phyloP scores from a whole-genome alignment of 2,113 vertebrate genomes.

The Triplophysa dalaica region DNA sequence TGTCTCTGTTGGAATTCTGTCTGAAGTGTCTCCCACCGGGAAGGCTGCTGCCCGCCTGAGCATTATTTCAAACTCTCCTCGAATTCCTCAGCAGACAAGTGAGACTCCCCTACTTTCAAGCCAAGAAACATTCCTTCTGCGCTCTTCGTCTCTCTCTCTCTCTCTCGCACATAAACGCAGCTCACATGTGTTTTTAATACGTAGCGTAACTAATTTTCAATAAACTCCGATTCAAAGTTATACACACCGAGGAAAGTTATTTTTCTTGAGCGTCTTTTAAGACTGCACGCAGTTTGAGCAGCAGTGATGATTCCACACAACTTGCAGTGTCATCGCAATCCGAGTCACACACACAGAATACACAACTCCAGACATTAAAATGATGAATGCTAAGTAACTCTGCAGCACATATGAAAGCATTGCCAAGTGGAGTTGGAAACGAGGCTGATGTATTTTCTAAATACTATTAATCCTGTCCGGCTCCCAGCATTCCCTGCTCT shows the following conservation, averaged over 20 bases:
- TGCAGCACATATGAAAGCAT: conserved; percentile 64
- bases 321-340: conserved; percentile 1
- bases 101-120: conserved; percentile 49
- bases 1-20: conserved; percentile 58
- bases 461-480: conserved; percentile 71
- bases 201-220: conserved; percentile 17
- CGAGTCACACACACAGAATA: conserved; percentile 33
- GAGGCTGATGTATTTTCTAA: conserved; percentile 73
- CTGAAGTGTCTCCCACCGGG: conserved; percentile 52
- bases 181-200: conserved; percentile 36
- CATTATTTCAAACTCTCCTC: conserved; percentile 62
- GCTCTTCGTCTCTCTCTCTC: conserved; percentile 40
- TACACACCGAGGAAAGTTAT: not conserved
- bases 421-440: conserved; percentile 68
- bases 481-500: conserved; percentile 49
- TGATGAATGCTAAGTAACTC: conserved; percentile 72
- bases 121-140: conserved; percentile 55
- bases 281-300: not conserved
- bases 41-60: conserved; percentile 55
- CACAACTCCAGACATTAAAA: conserved; percentile 65
- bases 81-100: conserved; percentile 66
- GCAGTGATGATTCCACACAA: not conserved
- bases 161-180: not conserved
- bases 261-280: conserved; percentile 2
- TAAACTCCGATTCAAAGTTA: conserved; percentile 15